A percentile compares a stretch with the other conserved stretches of the same genome.
These are phyloP conservation scores for Megaceryle maxima DNA, from an alignment of 2,113 vertebrate species.

Conservation along the genomic window DNA sequence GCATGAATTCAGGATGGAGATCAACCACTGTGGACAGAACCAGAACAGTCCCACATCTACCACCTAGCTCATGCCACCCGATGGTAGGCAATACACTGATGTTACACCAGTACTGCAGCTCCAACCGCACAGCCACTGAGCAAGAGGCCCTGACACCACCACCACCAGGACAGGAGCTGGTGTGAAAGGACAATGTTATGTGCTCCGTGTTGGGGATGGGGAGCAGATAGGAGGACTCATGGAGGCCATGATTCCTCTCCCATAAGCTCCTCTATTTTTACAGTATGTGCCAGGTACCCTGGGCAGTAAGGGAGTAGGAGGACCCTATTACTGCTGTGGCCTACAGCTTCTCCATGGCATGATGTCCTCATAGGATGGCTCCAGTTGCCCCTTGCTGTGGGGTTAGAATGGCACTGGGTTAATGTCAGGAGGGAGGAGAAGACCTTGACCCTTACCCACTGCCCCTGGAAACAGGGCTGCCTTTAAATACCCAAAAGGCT, in stretches of 20 bases:
- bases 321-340: background rate
- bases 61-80: background rate
- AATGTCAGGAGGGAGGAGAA: background rate
- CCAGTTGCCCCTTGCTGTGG: background rate
- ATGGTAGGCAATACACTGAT: accelerated
- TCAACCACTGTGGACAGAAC: background rate
- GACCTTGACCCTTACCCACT: background rate
- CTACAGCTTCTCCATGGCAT: background rate
- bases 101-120: background rate
- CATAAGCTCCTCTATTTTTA: background rate
- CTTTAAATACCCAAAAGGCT: background rate
- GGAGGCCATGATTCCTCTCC: background rate
- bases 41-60: accelerated
- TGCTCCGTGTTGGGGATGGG: accelerated
- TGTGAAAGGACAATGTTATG: background rate
- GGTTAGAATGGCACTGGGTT: background rate
- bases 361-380: background rate
- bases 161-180: background rate
- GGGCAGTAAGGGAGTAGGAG: background rate
- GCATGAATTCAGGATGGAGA: background rate
- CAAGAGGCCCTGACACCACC: background rate
- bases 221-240: background rate
- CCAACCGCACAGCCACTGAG: background rate
- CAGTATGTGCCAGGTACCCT: background rate
- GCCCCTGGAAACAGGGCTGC: background rate